phyloP scores from a whole-genome alignment of 2,888 invertebrate species.

The Acronicta alni region DNA sequence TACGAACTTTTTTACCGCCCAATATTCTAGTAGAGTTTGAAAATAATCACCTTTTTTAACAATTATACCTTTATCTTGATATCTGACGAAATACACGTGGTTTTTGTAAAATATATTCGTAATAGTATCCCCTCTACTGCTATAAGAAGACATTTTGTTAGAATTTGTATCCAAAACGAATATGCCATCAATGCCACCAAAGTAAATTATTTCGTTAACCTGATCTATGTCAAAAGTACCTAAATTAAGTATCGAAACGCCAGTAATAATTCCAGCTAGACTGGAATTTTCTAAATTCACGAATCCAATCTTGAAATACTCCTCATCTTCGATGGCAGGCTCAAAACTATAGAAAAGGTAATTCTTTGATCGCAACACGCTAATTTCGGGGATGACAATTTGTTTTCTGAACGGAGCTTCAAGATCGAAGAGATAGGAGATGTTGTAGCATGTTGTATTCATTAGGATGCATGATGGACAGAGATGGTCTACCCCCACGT shows the following conservation, averaged over 20 bases:
- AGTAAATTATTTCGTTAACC: slow-evolving; percentile 71
- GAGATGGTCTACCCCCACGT: slow-evolving; percentile 19
- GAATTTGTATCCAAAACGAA: slow-evolving; percentile 66
- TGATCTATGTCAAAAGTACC: slow-evolving; percentile 81
- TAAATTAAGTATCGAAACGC: slow-evolving; percentile 71
- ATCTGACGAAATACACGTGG: slow-evolving; percentile 74
- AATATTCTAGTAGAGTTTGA: slow-evolving; percentile 65
- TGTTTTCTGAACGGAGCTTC: slow-evolving; percentile 73
- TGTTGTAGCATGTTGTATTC: slow-evolving; percentile 72
- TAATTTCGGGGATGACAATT: slow-evolving; percentile 77
- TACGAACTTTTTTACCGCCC: slow-evolving; percentile 74
- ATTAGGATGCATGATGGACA: slow-evolving; percentile 73
- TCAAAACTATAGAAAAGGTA: slow-evolving; percentile 78
- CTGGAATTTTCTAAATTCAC: slow-evolving; percentile 68
- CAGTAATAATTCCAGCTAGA: slow-evolving; percentile 63
- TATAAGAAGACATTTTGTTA: slow-evolving; percentile 69
- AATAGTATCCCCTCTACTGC: slow-evolving; percentile 76
- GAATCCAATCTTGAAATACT: slow-evolving; percentile 79
- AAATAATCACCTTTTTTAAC: slow-evolving; percentile 76
- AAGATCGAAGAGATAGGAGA: slow-evolving; percentile 72
- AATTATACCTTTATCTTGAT: slow-evolving; percentile 68
- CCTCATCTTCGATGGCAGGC: slow-evolving; percentile 73
- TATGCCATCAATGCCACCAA: slow-evolving; percentile 80
- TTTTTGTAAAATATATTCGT: slow-evolving; percentile 73
- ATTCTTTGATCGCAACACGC: slow-evolving; percentile 69